These are phyloP conservation scores for Sinocyclocheilus anophthalmus DNA, from an alignment of 2,113 vertebrate genomes.

Conservation along the genomic window DNA sequence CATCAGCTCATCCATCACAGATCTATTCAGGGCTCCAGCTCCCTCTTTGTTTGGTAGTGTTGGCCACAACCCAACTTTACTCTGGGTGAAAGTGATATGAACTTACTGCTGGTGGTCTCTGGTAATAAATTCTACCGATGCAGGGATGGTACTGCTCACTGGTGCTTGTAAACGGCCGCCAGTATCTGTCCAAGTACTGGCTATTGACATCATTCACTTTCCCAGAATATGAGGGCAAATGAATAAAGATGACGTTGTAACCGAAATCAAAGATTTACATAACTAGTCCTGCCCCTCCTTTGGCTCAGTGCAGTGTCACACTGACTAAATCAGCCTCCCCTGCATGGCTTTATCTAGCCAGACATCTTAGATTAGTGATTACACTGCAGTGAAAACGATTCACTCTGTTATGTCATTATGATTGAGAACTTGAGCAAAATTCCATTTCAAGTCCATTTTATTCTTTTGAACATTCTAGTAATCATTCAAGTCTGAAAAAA, in stretches of 20 bases:
- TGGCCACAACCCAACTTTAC: slow-evolving; percentile 22
- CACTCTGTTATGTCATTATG: background rate
- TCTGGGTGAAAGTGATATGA: slow-evolving; percentile 23
- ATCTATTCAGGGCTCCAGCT: slow-evolving; percentile 1
- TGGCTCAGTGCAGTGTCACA: background rate
- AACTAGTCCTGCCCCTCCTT: background rate
- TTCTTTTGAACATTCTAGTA: too few species aligned
- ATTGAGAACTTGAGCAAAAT: background rate
- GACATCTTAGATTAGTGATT: background rate
- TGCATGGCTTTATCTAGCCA: background rate
- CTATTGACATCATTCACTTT: background rate
- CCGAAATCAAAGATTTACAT: background rate
- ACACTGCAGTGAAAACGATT: background rate
- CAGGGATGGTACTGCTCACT: background rate
- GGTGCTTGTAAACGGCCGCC: background rate
- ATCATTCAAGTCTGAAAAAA: too few species aligned
- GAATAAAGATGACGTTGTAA: background rate
- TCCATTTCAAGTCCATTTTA: background rate
- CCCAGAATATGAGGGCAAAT: background rate
- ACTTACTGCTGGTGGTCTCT: slow-evolving; percentile 27
- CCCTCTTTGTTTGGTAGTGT: background rate
- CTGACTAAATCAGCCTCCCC: too few species aligned
- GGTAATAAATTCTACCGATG: background rate
- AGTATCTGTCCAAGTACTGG: background rate
- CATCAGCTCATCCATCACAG: slow-evolving; percentile 32